phyloP scores from a whole-genome alignment of 92 coral and sea anemone species.

The Paramuricea clavata region DNA sequence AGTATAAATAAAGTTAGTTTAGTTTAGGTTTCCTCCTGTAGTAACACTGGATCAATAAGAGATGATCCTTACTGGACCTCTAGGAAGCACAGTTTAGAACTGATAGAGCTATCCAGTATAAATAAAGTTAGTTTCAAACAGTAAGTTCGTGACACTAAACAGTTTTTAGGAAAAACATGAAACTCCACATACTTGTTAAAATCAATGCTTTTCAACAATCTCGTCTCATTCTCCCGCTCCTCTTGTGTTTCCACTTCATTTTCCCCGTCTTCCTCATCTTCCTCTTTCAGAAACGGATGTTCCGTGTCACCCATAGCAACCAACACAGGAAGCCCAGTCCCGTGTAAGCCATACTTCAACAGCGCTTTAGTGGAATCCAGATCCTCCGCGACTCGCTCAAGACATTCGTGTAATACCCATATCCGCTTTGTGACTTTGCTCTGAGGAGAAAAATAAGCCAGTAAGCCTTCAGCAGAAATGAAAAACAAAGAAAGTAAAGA shows the following conservation, averaged over 20 bases:
- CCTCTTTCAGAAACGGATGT: conserved; percentile 77
- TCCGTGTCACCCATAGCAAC: conserved; percentile 74
- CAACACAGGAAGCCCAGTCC: conserved; percentile 84
- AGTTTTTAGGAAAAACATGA: background rate
- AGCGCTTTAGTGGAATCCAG: conserved; percentile 91
- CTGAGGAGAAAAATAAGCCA: conserved; percentile 57
- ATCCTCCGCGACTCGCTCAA: conserved; percentile 93
- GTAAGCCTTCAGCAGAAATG: no score
- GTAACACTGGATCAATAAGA: background rate
- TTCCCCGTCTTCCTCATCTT: conserved; percentile 71
- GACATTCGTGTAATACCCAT: conserved; percentile 98
- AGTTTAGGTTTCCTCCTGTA: background rate
- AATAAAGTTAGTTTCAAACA: background rate
- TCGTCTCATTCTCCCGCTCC: conserved; percentile 56
- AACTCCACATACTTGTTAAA: conserved; percentile 70
- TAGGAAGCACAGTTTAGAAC: background rate
- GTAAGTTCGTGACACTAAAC: background rate
- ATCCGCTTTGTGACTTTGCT: conserved; percentile 95
- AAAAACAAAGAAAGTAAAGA: background rate
- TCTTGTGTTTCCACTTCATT: conserved; percentile 63
- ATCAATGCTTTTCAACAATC: conserved; percentile 76
- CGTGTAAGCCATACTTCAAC: conserved; percentile 90
- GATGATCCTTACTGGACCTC: background rate
- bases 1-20: background rate
- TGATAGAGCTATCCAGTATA: background rate